Evolutionary conservation across 2,888 invertebrate genomes (phyloP), one percentile per base, ranked within the genome.

Genomic region (Callimorpha dominula): DNA sequence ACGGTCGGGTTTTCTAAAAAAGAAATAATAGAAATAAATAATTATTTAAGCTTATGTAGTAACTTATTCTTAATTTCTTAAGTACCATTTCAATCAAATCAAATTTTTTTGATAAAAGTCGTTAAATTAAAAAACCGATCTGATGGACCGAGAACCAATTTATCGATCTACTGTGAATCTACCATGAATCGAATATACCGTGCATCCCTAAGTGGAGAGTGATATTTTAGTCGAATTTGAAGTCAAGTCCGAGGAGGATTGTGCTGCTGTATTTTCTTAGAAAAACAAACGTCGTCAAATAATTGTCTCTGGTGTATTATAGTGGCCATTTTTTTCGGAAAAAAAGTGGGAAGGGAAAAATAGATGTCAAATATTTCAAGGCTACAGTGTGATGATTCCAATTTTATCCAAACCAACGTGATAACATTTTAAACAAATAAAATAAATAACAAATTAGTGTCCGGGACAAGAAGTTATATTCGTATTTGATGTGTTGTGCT

Each of bases 361-460:
- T 95, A 93, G 90, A 94, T 94, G 95, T 95, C 95, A 95, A 95
- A 94, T 93, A 91, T 92, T 95, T 94, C 95, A 94, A 95, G 94
- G 94, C 93, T 94, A 92, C 88, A 87, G 89, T 94, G 93, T 92
- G 93, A 94, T 95, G 95, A 95, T 92, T 94, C 90, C 91, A 92
- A 92, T 93, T 94, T 93, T 92, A 92, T 90, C 89, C 87, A 84
- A 86, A 80, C 74, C 91, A 93, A 93, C 93, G 95, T 94, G 94
- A 93, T 94, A 94, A 93, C 90, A 87, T 90, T 90, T 91, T 90
- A 86, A 90, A 91, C 89, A 91, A 93, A 91, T 92, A 92, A 89
- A 86, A 85, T 85, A 84, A 87, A 82, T 79, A 80, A 84, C 74
- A 73, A 78, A 72, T 52, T 84, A 77, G 85, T 85, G 86, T 82